A percentile compares a stretch with the other conserved stretches of the same genome.
Conservation (phyloP, 2,888 invertebrate species). For the Hedya salicella region DNA sequence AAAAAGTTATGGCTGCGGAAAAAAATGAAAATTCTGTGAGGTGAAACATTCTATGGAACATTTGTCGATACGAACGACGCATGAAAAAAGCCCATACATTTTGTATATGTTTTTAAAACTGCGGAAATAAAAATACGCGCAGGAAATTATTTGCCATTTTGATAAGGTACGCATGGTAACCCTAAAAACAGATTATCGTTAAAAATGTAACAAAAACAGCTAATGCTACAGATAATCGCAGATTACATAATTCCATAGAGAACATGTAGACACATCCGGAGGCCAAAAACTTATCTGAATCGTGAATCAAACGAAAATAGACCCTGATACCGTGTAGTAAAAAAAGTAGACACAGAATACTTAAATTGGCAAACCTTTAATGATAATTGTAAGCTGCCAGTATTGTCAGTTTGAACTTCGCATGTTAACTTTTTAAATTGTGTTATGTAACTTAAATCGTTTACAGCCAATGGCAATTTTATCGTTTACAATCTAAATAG, state of each 20-base stretch:
- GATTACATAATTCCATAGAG: conserved; percentile 38
- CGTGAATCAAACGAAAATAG: background rate
- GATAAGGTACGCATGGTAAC: background rate
- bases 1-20: too few relatives aligned
- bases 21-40: too few relatives aligned
- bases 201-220: conserved; percentile 22
- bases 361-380: conserved; percentile 18
- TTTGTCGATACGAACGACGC: too few relatives aligned
- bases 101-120: background rate
- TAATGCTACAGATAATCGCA: conserved; percentile 28
- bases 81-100: too few relatives aligned
- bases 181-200: conserved; percentile 19
- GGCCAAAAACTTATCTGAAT: background rate
- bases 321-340: background rate
- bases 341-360: background rate
- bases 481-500: conserved; percentile 1
- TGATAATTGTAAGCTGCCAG: conserved; percentile 36
- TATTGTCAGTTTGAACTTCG: conserved; percentile 39
- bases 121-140: conserved; percentile 7
- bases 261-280: conserved; percentile 30
- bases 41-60: too few relatives aligned
- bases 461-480: conserved; percentile 18
- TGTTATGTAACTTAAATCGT: conserved; percentile 29
- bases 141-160: conserved; percentile 6
- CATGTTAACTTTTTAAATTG: conserved; percentile 43